Evolutionary conservation across 2,113 vertebrate species (phyloP).

Genomic region (Pelodiscus sinensis): DNA sequence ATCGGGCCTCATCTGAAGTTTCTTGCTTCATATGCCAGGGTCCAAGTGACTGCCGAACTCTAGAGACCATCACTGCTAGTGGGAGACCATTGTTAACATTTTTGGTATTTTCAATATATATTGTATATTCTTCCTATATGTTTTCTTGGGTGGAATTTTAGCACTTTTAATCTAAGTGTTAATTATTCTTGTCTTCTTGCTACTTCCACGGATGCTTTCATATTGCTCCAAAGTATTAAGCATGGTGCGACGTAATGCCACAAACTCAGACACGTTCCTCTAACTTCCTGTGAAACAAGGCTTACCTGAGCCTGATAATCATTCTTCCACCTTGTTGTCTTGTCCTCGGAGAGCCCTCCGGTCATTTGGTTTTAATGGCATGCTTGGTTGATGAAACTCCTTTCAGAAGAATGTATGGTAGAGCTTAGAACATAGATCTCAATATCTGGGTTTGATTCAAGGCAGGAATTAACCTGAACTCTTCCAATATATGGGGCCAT

Average conservation of each 20-base stretch:
- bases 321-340: not conserved
- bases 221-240: not conserved
- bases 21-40: not conserved
- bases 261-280: not conserved
- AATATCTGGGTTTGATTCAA: not conserved
- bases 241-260: not conserved
- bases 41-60: not conserved
- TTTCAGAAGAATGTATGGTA: not conserved
- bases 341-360: not conserved
- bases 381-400: not conserved
- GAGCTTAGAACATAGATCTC: not conserved
- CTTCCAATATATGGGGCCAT: not conserved
- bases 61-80: not conserved
- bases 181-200: not conserved
- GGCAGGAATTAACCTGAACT: not conserved
- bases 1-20: not conserved
- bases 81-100: not conserved
- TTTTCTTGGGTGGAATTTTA: not conserved
- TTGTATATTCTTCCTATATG: not conserved
- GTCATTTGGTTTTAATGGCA: not conserved
- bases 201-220: not conserved
- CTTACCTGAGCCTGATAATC: not conserved
- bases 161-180: not conserved
- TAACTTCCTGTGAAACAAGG: not conserved
- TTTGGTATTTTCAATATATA: not conserved